These are phyloP conservation scores for Aphodius granarius DNA, from an alignment of 2,888 invertebrate genomes.

Conservation along the genomic window DNA sequence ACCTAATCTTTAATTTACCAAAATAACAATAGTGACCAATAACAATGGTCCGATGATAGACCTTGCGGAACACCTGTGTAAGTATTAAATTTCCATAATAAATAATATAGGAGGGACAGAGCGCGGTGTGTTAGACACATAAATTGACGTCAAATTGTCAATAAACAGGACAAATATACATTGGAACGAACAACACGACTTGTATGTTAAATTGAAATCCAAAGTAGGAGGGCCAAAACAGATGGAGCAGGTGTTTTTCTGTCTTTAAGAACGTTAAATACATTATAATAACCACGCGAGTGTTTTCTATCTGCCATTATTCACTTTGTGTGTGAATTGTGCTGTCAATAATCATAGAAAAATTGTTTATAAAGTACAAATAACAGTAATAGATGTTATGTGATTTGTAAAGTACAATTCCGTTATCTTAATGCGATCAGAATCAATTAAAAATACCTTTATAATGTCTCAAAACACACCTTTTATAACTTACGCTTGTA, in stretches of 20 bases:
- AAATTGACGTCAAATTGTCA: background rate
- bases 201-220: background rate
- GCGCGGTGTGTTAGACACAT: background rate
- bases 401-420: background rate
- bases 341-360: too few relatives aligned
- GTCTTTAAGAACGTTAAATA: slow-evolving; percentile 4
- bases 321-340: too few relatives aligned
- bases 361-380: background rate
- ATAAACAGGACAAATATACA: background rate
- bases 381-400: background rate
- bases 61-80: background rate
- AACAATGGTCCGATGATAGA: background rate
- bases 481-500: background rate
- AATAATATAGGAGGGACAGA: background rate
- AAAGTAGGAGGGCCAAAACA: slow-evolving; percentile 5
- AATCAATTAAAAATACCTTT: background rate
- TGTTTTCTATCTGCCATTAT: background rate
- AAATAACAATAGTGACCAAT: background rate
- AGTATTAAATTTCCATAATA: background rate
- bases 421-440: background rate
- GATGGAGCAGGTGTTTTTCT: slow-evolving; percentile 5
- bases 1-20: background rate
- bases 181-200: background rate
- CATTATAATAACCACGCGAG: background rate
- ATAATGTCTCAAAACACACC: background rate